Evolutionary conservation across 2,888 invertebrate genomes (phyloP), one percentile per base, ranked within the genome.

Genomic region (Ypsolopha sequella): DNA sequence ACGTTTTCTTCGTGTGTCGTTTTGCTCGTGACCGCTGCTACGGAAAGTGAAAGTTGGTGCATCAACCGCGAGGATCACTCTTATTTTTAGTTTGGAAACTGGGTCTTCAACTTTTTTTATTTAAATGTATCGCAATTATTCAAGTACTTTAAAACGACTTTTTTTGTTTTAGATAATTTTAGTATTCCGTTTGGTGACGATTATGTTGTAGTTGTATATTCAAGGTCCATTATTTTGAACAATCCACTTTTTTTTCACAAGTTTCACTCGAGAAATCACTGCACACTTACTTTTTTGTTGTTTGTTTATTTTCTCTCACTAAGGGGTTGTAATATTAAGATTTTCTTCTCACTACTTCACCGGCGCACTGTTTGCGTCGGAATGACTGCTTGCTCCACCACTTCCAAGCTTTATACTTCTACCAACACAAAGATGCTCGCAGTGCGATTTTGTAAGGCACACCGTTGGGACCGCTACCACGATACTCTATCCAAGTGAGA

Each of bases 381-480:
- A 86, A 84, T 86, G 86, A 68, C 76, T 76, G 67, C 72, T 66
- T 73, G 69, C 68, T 70, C 76, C 68, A 76, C 80, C 70, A 72
- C 76, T 64, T 63, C 79, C 61, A 66, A 70, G 74, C 76, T 85
- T 86, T 86, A 86, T 86, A 86, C 79, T 76, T 84, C 76, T 74
- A 80, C 76, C 78, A 72, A 70, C 66, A 68, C 68, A 81, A 85
- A 85, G 84, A 80, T 74, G 82, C 73, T 77, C 66, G 76, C 76
- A 58, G 67, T 59, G 63, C 61, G 85, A 80, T 86, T 86, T 86
- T 84, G 86, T 82, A 86, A 85, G 86, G 82, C 77, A 68, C 64
- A 69, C 66, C 66, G 66, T 68, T 63, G 68, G 66, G 68, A 62
- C 81, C 68, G 66, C 62, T 86, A 86, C 85, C 76, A 81, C 66